Conservation (phyloP, 2,113 vertebrate genomes). For the Cyprinodon tularosa region DNA sequence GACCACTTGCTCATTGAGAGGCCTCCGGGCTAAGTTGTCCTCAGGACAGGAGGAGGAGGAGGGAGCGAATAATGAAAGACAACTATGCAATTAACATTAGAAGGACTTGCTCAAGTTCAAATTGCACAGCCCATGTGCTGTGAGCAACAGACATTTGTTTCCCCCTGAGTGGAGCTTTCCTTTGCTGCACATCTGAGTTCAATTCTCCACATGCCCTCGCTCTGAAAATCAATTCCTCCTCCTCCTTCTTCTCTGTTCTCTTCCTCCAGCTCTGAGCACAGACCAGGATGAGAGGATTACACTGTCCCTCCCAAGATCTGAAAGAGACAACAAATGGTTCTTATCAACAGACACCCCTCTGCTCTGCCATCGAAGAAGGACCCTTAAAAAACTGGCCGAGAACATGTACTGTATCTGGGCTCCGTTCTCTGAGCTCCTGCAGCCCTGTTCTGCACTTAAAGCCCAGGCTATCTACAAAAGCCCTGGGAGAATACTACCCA, state of each 20-base stretch:
- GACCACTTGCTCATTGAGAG: conserved; percentile 61
- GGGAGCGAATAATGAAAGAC: conserved; percentile 57
- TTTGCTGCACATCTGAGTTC: conserved; percentile 75
- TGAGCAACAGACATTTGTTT: conserved; percentile 77
- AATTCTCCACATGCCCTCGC: conserved; percentile 72
- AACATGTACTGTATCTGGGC: conserved; percentile 55
- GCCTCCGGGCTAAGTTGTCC: conserved; percentile 52
- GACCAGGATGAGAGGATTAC: conserved; percentile 72
- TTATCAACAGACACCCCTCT: conserved; percentile 68
- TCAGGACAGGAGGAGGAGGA: conserved; percentile 32
- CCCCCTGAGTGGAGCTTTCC: conserved; percentile 64
- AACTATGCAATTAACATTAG: conserved; percentile 75
- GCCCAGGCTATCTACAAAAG: conserved; percentile 70
- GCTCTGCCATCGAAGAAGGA: conserved; percentile 64
- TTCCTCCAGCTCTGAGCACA: conserved; percentile 69
- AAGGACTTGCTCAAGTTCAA: conserved; percentile 73
- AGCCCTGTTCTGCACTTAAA: conserved; percentile 69
- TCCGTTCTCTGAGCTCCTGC: conserved; percentile 69
- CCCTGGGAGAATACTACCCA: conserved; percentile 60
- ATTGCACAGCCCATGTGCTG: conserved; percentile 61
- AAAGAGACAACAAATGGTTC: conserved; percentile 77
- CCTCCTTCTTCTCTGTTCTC: conserved; percentile 60
- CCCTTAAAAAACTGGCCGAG: conserved; percentile 47
- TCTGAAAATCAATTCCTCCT: conserved; percentile 76
- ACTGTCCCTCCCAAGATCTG: conserved; percentile 71